These are phyloP conservation scores for Psilanteris sp. DNA, from an alignment of 1,140 invertebrate species.

Conservation along the genomic window DNA sequence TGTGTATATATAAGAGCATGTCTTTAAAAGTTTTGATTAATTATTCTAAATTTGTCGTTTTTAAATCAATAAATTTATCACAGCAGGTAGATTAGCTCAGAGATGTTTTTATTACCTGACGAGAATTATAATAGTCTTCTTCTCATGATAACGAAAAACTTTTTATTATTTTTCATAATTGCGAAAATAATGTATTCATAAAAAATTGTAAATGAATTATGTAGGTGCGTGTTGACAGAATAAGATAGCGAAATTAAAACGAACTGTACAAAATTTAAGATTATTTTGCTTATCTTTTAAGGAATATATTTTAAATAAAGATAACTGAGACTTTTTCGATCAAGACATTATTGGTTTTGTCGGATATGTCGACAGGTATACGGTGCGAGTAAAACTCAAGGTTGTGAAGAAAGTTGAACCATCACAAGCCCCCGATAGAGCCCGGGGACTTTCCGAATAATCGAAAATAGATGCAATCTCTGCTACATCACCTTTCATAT, in stretches of 20 bases:
- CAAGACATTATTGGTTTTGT: constrained; percentile 60
- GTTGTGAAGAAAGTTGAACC: constrained; percentile 55
- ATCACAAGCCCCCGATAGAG: constrained; percentile 41
- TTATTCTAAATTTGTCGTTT: no score
- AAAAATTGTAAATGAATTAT: no score
- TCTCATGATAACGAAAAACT: no score
- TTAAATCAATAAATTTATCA: no score
- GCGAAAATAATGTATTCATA: no score
- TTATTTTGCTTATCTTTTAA: constrained; percentile 49
- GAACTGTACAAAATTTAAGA: constrained; percentile 26
- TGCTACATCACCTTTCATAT: constrained; percentile 63
- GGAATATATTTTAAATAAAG: constrained; percentile 48
- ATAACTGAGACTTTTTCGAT: constrained; percentile 60
- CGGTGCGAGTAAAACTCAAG: constrained; percentile 51
- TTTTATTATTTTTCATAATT: no score
- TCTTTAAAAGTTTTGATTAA: no score
- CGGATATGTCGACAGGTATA: constrained; percentile 52
- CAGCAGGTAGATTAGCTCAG: no score
- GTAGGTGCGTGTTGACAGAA: neutral
- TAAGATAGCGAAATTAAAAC: constrained; percentile 21
- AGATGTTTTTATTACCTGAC: no score
- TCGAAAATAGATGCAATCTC: constrained; percentile 67
- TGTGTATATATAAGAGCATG: no score
- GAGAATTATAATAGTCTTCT: no score
- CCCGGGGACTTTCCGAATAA: constrained; percentile 62